Percentiles rank a stretch among this genome's conserved stretches.
Evolutionary conservation across 2,797 vertebrate genomes (phyloP).

Genomic region (Antennarius maculatus): DNA sequence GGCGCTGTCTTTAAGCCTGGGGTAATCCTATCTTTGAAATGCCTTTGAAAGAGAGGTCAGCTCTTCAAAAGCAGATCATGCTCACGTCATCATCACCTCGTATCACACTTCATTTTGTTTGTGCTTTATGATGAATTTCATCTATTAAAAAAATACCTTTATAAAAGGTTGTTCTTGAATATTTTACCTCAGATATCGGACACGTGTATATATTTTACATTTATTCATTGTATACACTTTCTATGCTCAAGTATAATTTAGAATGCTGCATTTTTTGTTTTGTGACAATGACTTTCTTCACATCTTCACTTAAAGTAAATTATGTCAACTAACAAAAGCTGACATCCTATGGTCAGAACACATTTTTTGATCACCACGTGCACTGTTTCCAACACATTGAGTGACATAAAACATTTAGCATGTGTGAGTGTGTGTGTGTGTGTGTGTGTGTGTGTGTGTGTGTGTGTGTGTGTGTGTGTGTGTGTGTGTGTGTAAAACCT

Average conservation of each 20-base stretch:
- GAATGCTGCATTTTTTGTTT: background rate
- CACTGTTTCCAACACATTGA: constrained; percentile 7
- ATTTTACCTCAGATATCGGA: too few relatives aligned
- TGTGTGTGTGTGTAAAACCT: constrained; percentile 15
- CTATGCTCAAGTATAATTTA: background rate
- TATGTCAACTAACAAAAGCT: background rate
- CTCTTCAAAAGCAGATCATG: constrained; percentile 27
- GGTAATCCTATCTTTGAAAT: constrained; percentile 33
- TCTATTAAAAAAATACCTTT: too few relatives aligned
- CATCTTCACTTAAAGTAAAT: constrained; percentile 16
- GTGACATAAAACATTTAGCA: background rate
- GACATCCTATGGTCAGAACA: background rate
- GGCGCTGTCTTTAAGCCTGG: constrained; percentile 20
- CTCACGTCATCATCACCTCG: constrained; percentile 12
- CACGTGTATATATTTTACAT: too few relatives aligned
- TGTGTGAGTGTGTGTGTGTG: constrained; percentile 8
- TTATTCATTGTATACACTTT: too few relatives aligned
- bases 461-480: background rate
- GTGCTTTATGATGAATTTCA: background rate
- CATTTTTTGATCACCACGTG: constrained; percentile 8
- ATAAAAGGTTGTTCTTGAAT: too few relatives aligned
- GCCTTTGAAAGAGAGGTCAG: constrained; percentile 62
- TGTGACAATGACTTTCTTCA: background rate
- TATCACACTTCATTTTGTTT: constrained; percentile 7
- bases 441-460: background rate